Conservation (phyloP, 1,140 invertebrate species). For the Dinoponera quadriceps region DNA sequence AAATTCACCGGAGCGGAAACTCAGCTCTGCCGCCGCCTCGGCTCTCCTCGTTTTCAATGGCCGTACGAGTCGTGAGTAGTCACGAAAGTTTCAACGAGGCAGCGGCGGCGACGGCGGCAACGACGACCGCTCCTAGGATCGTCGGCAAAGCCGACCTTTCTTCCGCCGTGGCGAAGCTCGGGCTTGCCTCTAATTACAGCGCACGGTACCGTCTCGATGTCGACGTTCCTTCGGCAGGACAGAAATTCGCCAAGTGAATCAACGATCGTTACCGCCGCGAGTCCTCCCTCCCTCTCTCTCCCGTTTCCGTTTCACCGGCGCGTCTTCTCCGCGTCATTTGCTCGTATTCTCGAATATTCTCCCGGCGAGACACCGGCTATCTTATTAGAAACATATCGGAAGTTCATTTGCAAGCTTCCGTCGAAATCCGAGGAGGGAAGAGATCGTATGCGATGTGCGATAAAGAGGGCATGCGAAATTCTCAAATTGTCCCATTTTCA, state of each 20-base stretch:
- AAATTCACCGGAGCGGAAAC: constrained; percentile 67
- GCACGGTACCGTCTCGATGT: constrained; percentile 50
- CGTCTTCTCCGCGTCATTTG: neutral
- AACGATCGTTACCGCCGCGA: constrained; percentile 45
- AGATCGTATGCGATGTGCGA: neutral
- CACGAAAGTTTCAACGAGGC: constrained; percentile 67
- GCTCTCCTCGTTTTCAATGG: constrained; percentile 26
- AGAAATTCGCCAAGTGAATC: constrained; percentile 62
- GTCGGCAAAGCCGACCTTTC: constrained; percentile 69
- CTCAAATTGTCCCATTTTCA: neutral
- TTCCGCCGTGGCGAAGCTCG: constrained; percentile 64
- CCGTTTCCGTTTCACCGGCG: neutral
- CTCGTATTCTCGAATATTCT: neutral
- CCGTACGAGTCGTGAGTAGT: constrained; percentile 17
- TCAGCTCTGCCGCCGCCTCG: constrained; percentile 23
- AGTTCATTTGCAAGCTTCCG: neutral
- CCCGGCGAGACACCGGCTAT: no score
- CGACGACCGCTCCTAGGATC: constrained; percentile 47
- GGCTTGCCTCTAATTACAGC: constrained; percentile 73
- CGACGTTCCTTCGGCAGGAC: constrained; percentile 68
- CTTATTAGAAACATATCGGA: neutral
- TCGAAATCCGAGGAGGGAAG: neutral
- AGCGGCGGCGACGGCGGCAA: no score
- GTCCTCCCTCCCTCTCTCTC: neutral
- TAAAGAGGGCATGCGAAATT: neutral